Evolutionary conservation across 2,113 vertebrate genomes (phyloP).

Genomic region (Myiagra hebetior): DNA sequence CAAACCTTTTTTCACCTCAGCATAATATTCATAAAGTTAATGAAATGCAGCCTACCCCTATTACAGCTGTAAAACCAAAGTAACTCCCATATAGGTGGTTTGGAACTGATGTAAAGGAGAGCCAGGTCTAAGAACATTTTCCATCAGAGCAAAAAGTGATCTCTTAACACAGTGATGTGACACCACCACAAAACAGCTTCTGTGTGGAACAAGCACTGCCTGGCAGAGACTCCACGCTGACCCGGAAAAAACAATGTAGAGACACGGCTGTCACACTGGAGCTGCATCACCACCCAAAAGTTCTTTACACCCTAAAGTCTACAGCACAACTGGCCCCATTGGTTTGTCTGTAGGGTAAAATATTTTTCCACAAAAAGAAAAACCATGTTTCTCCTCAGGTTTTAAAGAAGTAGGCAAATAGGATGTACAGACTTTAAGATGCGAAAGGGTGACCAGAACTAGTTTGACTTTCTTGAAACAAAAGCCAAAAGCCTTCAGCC

Average conservation of each 20-base stretch:
- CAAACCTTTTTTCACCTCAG: not conserved
- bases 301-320: not conserved
- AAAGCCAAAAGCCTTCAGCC: not conserved
- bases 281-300: not conserved
- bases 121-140: not conserved
- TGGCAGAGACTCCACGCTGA: not conserved
- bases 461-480: not conserved
- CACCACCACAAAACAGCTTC: not conserved
- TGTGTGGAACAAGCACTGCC: fast-evolving
- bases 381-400: not conserved
- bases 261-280: not conserved
- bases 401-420: not conserved
- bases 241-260: not conserved
- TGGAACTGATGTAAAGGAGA: not conserved
- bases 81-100: not conserved
- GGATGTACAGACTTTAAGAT: not conserved
- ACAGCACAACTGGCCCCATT: not conserved
- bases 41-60: not conserved
- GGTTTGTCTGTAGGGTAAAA: not conserved
- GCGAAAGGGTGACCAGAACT: not conserved
- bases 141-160: not conserved
- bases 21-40: not conserved
- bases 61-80: not conserved
- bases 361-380: not conserved
- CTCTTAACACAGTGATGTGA: not conserved